Evolutionary conservation across 2,888 invertebrate species (phyloP).

Genomic region (Cynaeus angustus): DNA sequence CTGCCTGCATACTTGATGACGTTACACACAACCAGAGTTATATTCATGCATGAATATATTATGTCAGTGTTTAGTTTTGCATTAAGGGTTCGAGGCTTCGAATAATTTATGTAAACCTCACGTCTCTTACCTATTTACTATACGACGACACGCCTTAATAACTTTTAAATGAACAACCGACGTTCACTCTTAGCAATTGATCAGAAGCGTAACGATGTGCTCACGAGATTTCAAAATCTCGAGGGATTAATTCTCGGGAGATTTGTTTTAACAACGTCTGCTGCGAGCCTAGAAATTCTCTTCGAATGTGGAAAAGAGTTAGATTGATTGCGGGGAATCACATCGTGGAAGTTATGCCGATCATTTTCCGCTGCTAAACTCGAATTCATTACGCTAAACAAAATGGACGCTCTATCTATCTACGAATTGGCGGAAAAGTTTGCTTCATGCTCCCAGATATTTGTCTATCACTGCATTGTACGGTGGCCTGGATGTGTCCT

Average conservation of each 20-base stretch:
- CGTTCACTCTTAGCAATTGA: background rate
- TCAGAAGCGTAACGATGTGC: slow-evolving; percentile 6
- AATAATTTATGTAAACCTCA: slow-evolving; percentile 40
- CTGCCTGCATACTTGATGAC: slow-evolving; percentile 50
- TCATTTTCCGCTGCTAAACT: too few species aligned
- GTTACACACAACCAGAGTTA: slow-evolving; percentile 42
- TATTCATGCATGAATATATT: slow-evolving; percentile 43
- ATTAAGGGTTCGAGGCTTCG: slow-evolving; percentile 27
- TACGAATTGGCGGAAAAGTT: too few species aligned
- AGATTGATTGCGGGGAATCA: background rate
- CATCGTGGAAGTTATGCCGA: too few species aligned
- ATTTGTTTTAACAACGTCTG: background rate
- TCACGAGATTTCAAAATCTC: background rate
- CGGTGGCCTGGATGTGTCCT: too few species aligned
- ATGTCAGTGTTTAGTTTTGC: slow-evolving; percentile 38
- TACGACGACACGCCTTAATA: slow-evolving; percentile 26
- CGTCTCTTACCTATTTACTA: slow-evolving; percentile 33
- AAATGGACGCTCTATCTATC: too few species aligned
- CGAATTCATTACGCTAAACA: too few species aligned
- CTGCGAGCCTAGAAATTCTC: background rate
- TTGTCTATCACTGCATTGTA: too few species aligned
- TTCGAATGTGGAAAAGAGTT: background rate
- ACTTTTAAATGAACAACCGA: slow-evolving; percentile 26
- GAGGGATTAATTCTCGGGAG: background rate
- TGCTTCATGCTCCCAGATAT: too few species aligned